These are phyloP conservation scores for Hippoglossus stenolepis DNA, from an alignment of 2,113 vertebrate species.

Conservation along the genomic window DNA sequence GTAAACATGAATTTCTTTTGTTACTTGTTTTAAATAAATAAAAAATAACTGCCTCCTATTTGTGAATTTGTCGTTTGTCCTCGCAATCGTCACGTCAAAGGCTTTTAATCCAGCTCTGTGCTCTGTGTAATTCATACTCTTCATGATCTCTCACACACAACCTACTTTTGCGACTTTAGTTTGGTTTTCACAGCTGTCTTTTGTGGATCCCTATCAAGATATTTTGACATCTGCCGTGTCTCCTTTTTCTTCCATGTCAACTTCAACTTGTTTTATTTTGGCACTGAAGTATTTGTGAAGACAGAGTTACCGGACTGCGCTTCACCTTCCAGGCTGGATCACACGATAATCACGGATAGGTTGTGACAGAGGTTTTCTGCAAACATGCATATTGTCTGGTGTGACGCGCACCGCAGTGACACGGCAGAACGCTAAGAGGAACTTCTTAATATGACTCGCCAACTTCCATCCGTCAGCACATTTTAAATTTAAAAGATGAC, in stretches of 20 bases:
- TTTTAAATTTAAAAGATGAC: neutral
- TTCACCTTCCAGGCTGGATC: constrained; percentile 49
- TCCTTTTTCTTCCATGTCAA: constrained; percentile 32
- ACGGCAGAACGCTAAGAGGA: constrained; percentile 9
- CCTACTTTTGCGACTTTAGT: neutral
- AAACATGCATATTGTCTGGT: constrained; percentile 33
- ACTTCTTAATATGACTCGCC: constrained; percentile 4
- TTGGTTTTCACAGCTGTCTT: constrained; percentile 25
- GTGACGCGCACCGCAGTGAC: constrained; percentile 37
- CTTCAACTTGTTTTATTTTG: constrained; percentile 37
- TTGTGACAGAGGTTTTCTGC: constrained; percentile 41
- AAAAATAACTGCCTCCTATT: no score
- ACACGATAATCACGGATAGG: constrained; percentile 10
- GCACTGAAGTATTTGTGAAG: constrained; percentile 2
- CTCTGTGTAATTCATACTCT: neutral
- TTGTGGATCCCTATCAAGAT: constrained; percentile 3
- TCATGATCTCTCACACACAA: neutral
- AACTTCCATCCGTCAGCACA: neutral
- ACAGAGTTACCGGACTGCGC: constrained; percentile 3
- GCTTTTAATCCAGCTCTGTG: neutral
- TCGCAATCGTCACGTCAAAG: neutral
- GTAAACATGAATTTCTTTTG: neutral
- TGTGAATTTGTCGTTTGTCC: neutral
- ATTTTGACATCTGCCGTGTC: constrained; percentile 19
- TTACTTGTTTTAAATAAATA: no score